Evolutionary conservation across 2,113 vertebrate species (phyloP).

Genomic region (Poicephalus meyeri): DNA sequence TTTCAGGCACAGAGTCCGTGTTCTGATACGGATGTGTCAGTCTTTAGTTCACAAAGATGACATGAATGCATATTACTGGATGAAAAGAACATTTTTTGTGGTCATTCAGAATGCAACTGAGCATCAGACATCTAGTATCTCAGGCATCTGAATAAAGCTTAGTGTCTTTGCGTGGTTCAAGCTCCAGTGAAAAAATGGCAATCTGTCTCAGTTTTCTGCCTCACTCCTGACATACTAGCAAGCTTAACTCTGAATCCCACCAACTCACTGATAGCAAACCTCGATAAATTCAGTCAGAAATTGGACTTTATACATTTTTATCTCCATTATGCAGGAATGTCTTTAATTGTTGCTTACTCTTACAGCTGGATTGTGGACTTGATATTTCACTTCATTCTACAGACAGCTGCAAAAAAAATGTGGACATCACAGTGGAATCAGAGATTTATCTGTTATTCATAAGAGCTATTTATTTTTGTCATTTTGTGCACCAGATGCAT

Average conservation of each 20-base stretch:
- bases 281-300: background rate
- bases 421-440: background rate
- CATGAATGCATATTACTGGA: slow-evolving; percentile 54
- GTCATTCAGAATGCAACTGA: slow-evolving; percentile 43
- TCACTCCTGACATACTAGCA: background rate
- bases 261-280: background rate
- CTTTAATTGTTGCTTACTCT: background rate
- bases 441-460: background rate
- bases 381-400: background rate
- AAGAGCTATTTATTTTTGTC: background rate
- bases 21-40: slow-evolving; percentile 52
- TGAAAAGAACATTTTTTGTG: slow-evolving; percentile 56
- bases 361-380: background rate
- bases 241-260: background rate
- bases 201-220: slow-evolving; percentile 11
- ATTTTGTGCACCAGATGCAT: background rate
- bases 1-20: slow-evolving; percentile 24
- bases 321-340: background rate
- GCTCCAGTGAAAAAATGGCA: slow-evolving; percentile 11
- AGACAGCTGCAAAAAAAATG: background rate
- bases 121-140: slow-evolving; percentile 37
- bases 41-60: slow-evolving; percentile 45
- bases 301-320: background rate
- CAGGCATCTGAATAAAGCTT: slow-evolving; percentile 43
- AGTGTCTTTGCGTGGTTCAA: slow-evolving; percentile 40